Base-by-base conservation (phyloP, 1,140 invertebrate genomes). In the Chironomus tepperi region DNA sequence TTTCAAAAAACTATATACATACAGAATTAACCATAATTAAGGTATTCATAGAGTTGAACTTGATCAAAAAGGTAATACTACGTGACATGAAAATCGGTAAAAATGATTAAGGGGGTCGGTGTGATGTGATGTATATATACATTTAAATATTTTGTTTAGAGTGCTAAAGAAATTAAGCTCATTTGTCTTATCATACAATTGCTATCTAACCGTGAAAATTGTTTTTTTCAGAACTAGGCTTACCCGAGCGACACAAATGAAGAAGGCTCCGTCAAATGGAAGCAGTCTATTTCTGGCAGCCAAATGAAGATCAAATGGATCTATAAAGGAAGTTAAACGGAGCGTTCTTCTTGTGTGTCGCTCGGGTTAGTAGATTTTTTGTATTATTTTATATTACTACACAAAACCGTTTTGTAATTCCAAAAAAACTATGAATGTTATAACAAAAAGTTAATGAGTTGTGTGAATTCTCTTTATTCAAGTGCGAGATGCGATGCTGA, bases 101-200 rank as follows among this genome's bases (percentile, higher is more conserved):
- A 57, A n/a, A n/a, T n/a, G n/a, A n/a, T n/a, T n/a, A n/a, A n/a
- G n/a, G n/a, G n/a, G n/a, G n/a, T n/a, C n/a, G n/a, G n/a, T n/a
- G n/a, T 34, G 24, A n/a, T n/a, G n/a, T n/a, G n/a, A 34, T 34
- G 24, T 34, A 34, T 34, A 34, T 34, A 34, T 5, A 34, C 24
- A 34, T 34, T 34, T 34, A 34, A 34, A 34, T 34, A 34, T 34
- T 34, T 57, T 57, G 47, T n/a, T n/a, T n/a, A 57, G 47, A 57
- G 47, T 57, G 47, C n/a, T 57, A 57, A 57, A 57, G 12, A 57
- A 57, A 57, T 57, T 57, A 57, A 57, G 47, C 47, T 57, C 47
- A 57, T 57, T 57, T 57, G 12, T 15, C 47, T 57, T 57, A 57
- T 57, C 47, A 57, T 57, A n/a, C n/a, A 57, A 57, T 12, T 57